Conservation (phyloP, 1,140 invertebrate species). For the Ladona fulva region DNA sequence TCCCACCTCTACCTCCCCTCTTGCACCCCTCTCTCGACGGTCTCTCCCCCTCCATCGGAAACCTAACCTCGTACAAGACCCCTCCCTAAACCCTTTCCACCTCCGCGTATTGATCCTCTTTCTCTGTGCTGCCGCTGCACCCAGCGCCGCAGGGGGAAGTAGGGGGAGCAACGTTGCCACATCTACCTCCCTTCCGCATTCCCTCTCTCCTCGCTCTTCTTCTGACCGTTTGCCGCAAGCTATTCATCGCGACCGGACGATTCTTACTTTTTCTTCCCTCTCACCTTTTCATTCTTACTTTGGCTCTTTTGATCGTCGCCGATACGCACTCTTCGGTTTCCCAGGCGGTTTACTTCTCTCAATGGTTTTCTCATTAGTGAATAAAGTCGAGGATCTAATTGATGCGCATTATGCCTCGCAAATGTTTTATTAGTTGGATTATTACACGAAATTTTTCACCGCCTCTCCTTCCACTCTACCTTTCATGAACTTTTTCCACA, state of each 20-base stretch:
- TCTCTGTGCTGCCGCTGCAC: slow-evolving; percentile 1
- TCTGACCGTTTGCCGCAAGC: background rate
- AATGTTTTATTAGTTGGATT: no score
- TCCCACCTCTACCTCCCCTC: background rate
- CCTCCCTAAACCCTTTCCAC: background rate
- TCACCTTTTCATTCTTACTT: background rate
- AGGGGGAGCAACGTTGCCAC: background rate
- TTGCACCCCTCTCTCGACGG: background rate
- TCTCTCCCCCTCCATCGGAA: background rate
- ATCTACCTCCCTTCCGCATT: background rate
- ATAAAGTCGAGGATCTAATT: no score
- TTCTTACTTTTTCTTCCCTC: background rate
- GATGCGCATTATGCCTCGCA: no score
- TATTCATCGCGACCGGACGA: background rate
- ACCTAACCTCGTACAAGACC: no score
- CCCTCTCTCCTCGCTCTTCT: background rate
- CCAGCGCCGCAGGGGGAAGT: background rate
- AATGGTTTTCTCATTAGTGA: no score
- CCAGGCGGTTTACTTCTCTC: no score
- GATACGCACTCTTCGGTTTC: no score
- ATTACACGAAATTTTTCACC: no score
- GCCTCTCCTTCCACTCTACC: no score
- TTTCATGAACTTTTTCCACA: no score
- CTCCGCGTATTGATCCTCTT: background rate
- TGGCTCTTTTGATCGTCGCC: background rate